Base-by-base conservation (phyloP, 2,888 invertebrate genomes). In the Gryllus longicercus region DNA sequence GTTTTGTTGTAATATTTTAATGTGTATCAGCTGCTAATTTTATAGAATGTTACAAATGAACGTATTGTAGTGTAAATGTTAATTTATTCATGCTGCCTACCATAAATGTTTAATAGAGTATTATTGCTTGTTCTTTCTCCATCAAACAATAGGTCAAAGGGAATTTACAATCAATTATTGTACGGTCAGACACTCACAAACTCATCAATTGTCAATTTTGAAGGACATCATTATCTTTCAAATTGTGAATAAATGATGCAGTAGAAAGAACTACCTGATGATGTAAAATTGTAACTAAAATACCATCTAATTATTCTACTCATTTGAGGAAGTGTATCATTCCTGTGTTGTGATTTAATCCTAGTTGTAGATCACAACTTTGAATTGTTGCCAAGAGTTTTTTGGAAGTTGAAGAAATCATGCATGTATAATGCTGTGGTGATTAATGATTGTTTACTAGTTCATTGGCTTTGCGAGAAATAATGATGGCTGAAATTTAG, bases 101-200 rank as follows among this genome's bases (percentile, higher is more conserved):
- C 77, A 77, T 77, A 51, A 78, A 78, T 78, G 50, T 23, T 23
- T 78, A 51, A 51, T 78, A n/a, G 63, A 78, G n/a, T 50, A 50
- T 78, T 50, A 38, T 78, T 38, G 16, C 63, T 63, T 63, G 63
- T 63, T 63, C 63, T 63, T 14, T 63, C 63, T 63, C 3, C 63
- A 63, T 63, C n/a, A 63, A 63, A 3, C n/a, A 63, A 63, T 18
- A 63, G 63, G 63, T 63, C 11, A 18, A 18, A 63, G n/a, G 76
- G 50, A 51, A 50, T 50, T 21, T 78, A 50, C n/a, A 63, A 63
- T 63, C 14, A 18, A 18, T n/a, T 63, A 18, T n/a, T 63, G 63
- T 63, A 63, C 63, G 11, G 63, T 63, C 63, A 63, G 12, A 63
- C 63, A 63, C n/a, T 63, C 14, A 63, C n/a, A 63, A 63, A 63